Conservation (phyloP, 2,888 invertebrate genomes). For the Serripes groenlandicus region DNA sequence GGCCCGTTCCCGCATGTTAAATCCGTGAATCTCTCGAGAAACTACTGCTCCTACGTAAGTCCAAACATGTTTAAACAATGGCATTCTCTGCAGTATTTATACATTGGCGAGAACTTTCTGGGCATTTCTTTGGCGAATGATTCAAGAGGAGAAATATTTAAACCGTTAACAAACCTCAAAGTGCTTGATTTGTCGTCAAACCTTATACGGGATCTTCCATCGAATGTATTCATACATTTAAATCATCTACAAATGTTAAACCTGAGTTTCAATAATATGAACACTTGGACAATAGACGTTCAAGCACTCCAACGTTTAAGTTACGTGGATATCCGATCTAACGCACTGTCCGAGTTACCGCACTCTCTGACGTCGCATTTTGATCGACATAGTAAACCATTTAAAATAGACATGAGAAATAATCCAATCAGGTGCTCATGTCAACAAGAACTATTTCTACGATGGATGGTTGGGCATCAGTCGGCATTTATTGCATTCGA, state of each 20-base stretch:
- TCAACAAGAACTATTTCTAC: background rate
- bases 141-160: background rate
- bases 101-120: background rate
- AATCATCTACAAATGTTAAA: slow-evolving; percentile 9
- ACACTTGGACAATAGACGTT: slow-evolving; percentile 12
- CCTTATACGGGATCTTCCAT: slow-evolving; percentile 15
- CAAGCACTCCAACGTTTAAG: background rate
- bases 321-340: background rate
- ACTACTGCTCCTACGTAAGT: slow-evolving; percentile 16
- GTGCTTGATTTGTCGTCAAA: slow-evolving; percentile 37
- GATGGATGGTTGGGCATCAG: background rate
- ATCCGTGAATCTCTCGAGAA: slow-evolving; percentile 17
- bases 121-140: background rate
- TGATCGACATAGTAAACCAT: background rate
- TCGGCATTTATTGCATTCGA: background rate
- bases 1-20: slow-evolving; percentile 18
- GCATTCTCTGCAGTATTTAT: background rate
- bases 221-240: slow-evolving; percentile 4
- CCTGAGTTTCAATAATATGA: slow-evolving; percentile 36
- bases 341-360: background rate
- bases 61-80: background rate
- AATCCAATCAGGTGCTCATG: background rate
- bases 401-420: slow-evolving; percentile 5
- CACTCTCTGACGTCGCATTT: background rate
- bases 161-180: slow-evolving; percentile 1